phyloP scores from a whole-genome alignment of 2,797 vertebrate species.

The Saguinus oedipus region DNA sequence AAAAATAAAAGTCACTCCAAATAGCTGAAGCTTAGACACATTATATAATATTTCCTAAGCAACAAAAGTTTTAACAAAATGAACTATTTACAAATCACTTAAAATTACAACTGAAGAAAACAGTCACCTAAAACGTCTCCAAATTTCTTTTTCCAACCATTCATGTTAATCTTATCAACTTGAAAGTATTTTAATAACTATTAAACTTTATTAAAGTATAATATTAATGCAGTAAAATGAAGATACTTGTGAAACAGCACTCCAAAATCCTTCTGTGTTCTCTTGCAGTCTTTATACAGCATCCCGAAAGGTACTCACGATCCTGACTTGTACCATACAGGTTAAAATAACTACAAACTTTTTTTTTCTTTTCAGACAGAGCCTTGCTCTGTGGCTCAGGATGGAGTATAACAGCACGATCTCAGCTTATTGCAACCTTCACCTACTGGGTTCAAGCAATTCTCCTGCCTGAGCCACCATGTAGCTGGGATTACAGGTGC shows the following conservation, averaged over 20 bases:
- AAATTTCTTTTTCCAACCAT: background rate
- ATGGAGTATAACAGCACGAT: no score
- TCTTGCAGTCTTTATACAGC: background rate
- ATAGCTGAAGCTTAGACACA: background rate
- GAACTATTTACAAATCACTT: background rate
- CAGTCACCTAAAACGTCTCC: background rate
- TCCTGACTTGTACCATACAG: background rate
- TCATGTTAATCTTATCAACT: background rate
- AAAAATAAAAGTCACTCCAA: background rate
- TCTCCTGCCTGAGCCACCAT: no score
- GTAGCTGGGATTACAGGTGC: no score
- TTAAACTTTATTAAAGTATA: background rate
- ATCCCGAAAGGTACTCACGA: background rate
- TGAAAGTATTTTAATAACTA: background rate
- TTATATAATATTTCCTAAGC: background rate
- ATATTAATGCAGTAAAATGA: background rate
- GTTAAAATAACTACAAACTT: background rate
- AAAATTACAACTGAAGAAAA: constrained; percentile 25
- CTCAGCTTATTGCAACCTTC: no score
- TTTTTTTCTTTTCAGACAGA: background rate
- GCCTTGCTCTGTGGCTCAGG: no score
- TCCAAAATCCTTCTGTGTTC: background rate
- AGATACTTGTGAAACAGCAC: background rate
- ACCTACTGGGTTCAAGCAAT: no score
- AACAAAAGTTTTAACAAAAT: background rate